Evolutionary conservation across 1,140 invertebrate genomes (phyloP), one percentile per base, ranked within the genome.

Genomic region (Campoletis sonorensis): DNA sequence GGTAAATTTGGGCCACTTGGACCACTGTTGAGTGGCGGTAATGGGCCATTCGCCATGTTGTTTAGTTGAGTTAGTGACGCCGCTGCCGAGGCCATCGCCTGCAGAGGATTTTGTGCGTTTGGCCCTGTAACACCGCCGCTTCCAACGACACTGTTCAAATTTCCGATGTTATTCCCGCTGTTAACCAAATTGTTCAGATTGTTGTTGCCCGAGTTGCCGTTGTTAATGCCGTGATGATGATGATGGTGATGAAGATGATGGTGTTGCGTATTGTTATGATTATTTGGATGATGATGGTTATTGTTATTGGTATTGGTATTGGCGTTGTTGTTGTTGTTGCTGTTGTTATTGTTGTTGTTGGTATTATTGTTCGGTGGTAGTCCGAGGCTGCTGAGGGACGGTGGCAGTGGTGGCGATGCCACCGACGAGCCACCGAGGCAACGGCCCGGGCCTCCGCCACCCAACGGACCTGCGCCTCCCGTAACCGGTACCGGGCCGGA

Each of bases 11-110:
- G 88, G 0, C 90, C 90, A 21, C 82, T 85, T 0, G 89, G 90
- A 33, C 90, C 89, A 18, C 84, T 84, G 64, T 87, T 87, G 16
- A 91, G 83, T 8, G 90, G 91, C 78, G 90, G 91, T 84, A 91
- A 78, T 30, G 90, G 91, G 64, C 90, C 91, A 80, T 91, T 92
- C 30, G 91, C 92, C 90, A 92, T 92, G 80, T 92, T 92, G 84
- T 92, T 92, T 4, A 91, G 87, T 82, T 91, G 91, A 16, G 89
- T 92, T 15, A 91, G 87, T 82, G 90, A 90, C 30, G 89, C 90
- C 68, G 89, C 90, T 71, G 90, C 89, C 84, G 90, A 91, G 82
- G 91, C 90, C 91, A 92, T 91, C 78, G 91, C 91, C 85, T 91
- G 89, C 40, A 91, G 82, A 33, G 90, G 91, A 88, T 89, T 90